phyloP scores from a whole-genome alignment of 2,888 invertebrate species.

The Meliscaeva auricollis region DNA sequence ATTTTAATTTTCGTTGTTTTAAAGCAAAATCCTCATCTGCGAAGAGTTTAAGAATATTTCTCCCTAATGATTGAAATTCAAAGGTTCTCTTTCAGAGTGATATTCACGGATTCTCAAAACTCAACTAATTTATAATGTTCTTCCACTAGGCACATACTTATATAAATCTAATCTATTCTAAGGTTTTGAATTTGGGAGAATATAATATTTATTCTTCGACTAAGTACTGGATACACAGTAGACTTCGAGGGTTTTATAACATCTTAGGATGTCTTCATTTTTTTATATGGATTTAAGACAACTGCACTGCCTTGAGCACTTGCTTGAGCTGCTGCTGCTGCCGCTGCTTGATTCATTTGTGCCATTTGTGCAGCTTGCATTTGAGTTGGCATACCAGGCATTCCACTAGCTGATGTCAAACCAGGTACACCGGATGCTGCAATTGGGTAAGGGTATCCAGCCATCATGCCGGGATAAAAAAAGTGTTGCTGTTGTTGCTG shows the following conservation, averaged over 20 bases:
- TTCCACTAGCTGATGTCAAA: slow-evolving; percentile 75
- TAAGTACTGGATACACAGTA: slow-evolving; percentile 49
- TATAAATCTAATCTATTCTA: slow-evolving; percentile 60
- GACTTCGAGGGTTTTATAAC: not conserved
- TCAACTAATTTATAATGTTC: slow-evolving; percentile 41
- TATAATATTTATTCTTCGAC: slow-evolving; percentile 50
- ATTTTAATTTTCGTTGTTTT: too few relatives aligned
- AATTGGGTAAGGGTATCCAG: slow-evolving; percentile 85
- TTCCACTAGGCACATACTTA: slow-evolving; percentile 72
- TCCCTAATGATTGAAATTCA: slow-evolving; percentile 31
- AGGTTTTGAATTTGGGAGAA: slow-evolving; percentile 50
- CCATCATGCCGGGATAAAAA: slow-evolving; percentile 85
- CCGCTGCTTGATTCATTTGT: slow-evolving; percentile 78
- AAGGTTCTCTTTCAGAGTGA: slow-evolving; percentile 46
- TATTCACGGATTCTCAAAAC: slow-evolving; percentile 26
- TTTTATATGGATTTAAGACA: slow-evolving; percentile 93
- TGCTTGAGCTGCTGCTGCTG: slow-evolving; percentile 76
- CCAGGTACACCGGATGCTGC: slow-evolving; percentile 82
- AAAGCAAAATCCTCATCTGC: too few relatives aligned
- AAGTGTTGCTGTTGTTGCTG: slow-evolving; percentile 80
- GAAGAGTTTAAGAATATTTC: slow-evolving; percentile 7
- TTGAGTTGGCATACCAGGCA: slow-evolving; percentile 84
- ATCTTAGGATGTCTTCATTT: slow-evolving; percentile 91
- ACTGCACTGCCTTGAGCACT: slow-evolving; percentile 82
- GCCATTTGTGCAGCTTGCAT: slow-evolving; percentile 74